Percentiles rank a stretch among this genome's conserved stretches.
phyloP scores from a whole-genome alignment of 2,797 vertebrate genomes.

The Cirrhinus mrigala region DNA sequence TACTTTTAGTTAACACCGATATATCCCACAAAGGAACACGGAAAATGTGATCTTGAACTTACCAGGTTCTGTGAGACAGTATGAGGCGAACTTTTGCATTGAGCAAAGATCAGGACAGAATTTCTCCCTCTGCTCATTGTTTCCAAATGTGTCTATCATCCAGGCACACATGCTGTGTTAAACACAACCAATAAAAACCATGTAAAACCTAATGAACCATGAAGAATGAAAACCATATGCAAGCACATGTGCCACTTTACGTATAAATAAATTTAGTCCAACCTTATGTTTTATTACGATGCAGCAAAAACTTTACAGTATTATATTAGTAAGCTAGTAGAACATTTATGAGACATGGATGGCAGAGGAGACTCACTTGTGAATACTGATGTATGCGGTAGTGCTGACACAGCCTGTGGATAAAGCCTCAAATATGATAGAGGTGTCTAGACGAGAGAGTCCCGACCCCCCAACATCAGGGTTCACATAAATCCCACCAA shows the following conservation, averaged over 20 bases:
- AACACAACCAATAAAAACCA: conserved; percentile 30
- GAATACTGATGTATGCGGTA: conserved; percentile 97
- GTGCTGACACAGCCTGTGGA: conserved; percentile 97
- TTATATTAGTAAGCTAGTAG: background rate
- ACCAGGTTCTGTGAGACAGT: conserved; percentile 98
- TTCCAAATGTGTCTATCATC: conserved; percentile 97
- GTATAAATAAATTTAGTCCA: background rate
- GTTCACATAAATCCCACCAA: conserved; percentile 90
- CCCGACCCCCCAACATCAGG: conserved; percentile 94
- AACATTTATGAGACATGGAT: background rate
- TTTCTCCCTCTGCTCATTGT: conserved; percentile 83
- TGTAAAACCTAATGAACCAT: background rate
- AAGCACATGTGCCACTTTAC: background rate
- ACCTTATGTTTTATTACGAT: background rate
- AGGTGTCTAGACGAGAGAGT: conserved; percentile 92
- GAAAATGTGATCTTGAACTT: conserved; percentile 53
- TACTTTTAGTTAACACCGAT: background rate
- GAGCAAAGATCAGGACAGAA: conserved; percentile 90
- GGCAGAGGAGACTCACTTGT: conserved; percentile 85
- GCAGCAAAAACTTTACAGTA: background rate
- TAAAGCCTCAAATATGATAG: conserved; percentile 94
- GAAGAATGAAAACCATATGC: background rate
- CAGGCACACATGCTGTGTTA: conserved; percentile 92
- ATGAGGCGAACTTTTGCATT: conserved; percentile 95
- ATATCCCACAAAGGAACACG: background rate